These are phyloP conservation scores for Synergus umbraculus DNA, from an alignment of 2,888 invertebrate species.

Conservation along the genomic window DNA sequence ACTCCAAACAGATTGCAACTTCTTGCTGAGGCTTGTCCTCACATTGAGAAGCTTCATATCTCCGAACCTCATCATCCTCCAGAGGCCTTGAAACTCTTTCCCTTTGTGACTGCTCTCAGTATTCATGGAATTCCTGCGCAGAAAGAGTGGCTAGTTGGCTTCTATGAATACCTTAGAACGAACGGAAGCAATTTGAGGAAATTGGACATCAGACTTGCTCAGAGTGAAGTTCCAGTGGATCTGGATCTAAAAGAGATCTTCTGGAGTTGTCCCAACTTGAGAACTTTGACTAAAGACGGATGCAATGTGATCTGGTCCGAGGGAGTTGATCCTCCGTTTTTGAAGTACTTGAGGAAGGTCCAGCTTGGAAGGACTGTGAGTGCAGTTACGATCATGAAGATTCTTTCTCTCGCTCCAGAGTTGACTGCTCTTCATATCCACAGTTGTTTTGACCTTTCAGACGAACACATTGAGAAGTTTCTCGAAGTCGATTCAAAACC, in stretches of 20 bases:
- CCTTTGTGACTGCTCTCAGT: constrained; percentile 71
- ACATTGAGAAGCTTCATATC: constrained; percentile 73
- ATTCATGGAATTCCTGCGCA: constrained; percentile 73
- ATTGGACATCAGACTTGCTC: constrained; percentile 70
- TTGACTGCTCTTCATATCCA: constrained; percentile 73
- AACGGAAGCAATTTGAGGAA: constrained; percentile 71
- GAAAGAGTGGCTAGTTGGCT: constrained; percentile 72
- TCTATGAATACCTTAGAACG: constrained; percentile 73
- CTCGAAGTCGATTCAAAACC: constrained; percentile 45
- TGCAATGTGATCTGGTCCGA: constrained; percentile 71
- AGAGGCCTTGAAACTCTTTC: constrained; percentile 71
- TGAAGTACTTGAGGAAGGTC: constrained; percentile 68
- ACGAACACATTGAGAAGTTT: constrained; percentile 69
- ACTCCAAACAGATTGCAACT: constrained; percentile 72
- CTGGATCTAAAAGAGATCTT: constrained; percentile 73
- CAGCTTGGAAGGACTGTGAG: constrained; percentile 73
- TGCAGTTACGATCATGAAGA: constrained; percentile 69
- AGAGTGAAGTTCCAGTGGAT: constrained; percentile 66
- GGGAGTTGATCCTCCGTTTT: constrained; percentile 62
- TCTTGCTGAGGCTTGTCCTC: constrained; percentile 74
- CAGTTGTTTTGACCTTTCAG: constrained; percentile 75
- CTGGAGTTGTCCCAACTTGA: constrained; percentile 70
- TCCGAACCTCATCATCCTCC: constrained; percentile 76
- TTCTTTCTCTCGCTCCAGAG: constrained; percentile 72
- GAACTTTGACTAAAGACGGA: constrained; percentile 71